A percentile compares a stretch with the other conserved stretches of the same genome.
phyloP scores from a whole-genome alignment of 2,888 invertebrate species.

The Andrena trimmerana region DNA sequence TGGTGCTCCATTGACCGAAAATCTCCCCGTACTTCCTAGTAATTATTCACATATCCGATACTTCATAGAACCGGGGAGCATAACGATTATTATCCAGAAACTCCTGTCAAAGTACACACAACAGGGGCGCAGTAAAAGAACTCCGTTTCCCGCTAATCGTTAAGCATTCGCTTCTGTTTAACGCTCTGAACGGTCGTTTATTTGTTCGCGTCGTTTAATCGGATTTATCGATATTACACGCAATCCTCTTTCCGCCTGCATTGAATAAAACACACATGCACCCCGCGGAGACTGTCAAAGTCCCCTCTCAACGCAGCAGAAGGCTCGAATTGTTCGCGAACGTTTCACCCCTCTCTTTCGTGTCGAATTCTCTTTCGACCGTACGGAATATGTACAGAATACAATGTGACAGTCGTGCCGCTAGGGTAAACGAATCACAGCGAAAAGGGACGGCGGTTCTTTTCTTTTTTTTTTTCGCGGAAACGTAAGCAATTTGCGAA shows the following conservation, averaged over 20 bases:
- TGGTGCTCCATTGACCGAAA: too few relatives aligned
- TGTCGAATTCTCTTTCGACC: background rate
- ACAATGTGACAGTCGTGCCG: background rate
- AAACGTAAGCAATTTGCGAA: slow-evolving; percentile 75
- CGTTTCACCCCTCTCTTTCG: slow-evolving; percentile 7
- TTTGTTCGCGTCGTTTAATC: slow-evolving; percentile 24
- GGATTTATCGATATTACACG: slow-evolving; percentile 37
- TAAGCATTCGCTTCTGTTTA: slow-evolving; percentile 9
- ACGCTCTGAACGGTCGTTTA: background rate
- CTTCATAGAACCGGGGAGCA: background rate
- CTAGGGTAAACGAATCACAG: background rate
- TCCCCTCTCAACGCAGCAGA: background rate
- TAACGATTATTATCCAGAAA: background rate
- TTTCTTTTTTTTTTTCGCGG: slow-evolving; percentile 9
- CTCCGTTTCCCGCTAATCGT: slow-evolving; percentile 12
- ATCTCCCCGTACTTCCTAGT: too few relatives aligned
- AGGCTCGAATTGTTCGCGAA: background rate
- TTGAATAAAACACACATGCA: background rate
- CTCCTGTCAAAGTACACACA: background rate
- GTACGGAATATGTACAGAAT: too few relatives aligned
- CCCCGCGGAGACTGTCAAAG: slow-evolving; percentile 3
- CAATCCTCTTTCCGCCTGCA: slow-evolving; percentile 2
- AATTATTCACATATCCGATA: too few relatives aligned
- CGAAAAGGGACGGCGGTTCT: background rate
- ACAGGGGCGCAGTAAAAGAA: slow-evolving; percentile 6